These are phyloP conservation scores for Crotalus horridus DNA, from an alignment of 2,113 vertebrate species.

Conservation along the genomic window DNA sequence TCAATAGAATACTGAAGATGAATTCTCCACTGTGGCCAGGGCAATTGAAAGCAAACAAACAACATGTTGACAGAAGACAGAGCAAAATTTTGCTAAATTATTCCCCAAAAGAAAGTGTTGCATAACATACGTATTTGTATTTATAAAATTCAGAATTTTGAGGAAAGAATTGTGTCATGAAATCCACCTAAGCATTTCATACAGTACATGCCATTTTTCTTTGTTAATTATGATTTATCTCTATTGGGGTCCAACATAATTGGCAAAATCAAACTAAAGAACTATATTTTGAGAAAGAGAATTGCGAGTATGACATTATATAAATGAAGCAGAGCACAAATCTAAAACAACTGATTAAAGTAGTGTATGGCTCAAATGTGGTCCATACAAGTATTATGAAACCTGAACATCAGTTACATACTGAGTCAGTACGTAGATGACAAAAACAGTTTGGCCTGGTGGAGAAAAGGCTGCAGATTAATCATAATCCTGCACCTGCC, in stretches of 20 bases:
- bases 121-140: neutral
- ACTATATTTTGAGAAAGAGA: slow-evolving; percentile 51
- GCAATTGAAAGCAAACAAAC: neutral
- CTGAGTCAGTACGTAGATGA: neutral
- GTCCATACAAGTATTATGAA: neutral
- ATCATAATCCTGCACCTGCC: neutral
- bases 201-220: slow-evolving; percentile 47
- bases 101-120: neutral
- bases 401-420: neutral
- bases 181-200: slow-evolving; percentile 52
- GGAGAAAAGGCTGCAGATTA: too few relatives aligned
- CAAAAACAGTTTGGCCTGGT: neutral
- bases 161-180: slow-evolving; percentile 36
- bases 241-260: slow-evolving; percentile 36
- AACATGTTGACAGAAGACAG: neutral
- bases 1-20: neutral
- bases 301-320: slow-evolving; percentile 42
- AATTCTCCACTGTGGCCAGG: neutral
- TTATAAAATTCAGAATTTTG: slow-evolving; percentile 25
- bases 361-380: neutral
- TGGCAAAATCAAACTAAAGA: slow-evolving; percentile 22
- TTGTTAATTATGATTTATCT: slow-evolving; percentile 29
- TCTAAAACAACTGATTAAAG: slow-evolving; percentile 12
- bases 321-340: slow-evolving; percentile 40
- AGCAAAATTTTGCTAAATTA: neutral